Evolutionary conservation across 37 sponge, comb jelly and placozoan genomes (phyloP), one percentile per base, ranked within the genome.

Genomic region (Aplysina aerophoba): DNA sequence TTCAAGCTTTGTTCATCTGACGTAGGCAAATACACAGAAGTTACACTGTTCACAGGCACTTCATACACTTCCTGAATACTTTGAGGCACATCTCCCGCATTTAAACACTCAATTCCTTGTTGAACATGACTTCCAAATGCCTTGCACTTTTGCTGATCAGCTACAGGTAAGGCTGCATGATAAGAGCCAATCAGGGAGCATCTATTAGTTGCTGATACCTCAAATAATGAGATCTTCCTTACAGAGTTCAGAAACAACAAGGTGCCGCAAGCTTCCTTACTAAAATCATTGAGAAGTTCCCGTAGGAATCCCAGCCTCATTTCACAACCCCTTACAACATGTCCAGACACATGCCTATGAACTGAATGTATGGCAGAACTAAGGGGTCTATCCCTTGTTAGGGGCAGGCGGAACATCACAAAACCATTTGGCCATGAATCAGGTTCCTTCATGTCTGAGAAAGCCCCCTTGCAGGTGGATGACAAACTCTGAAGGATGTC

Each of bases 381-480:
- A 12, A 24, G 37, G 19, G 21, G 27, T 11, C 53, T 41, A 13
- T 53, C 35, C 58, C 88, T 87, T 30, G 81, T 82, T 20, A 91
- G 44, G 15, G 92, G 92, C 12, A 91, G 38, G 13, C 92, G 35
- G 39, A 91, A 91, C 58, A 91, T 81, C 39, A 87, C 88, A 85
- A 62, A 87, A 5, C 88, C 92, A 64, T 84, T 62, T 22, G 20
- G 41, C 63, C 63, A 82, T 21, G 62, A 33, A 22, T 38, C 16
- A 22, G 31, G 15, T 19, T 30, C 38, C 3, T 19, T 0, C 24
- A 83, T 19, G 21, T 91, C 62, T 17, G 16, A 15, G 19, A 91
- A 81, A 61, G 61, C 72, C 4, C 31, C 17, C 44, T 79, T 40
- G 30, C 24, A 24, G 28, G 35, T 37, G 40, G 53, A 11, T 13